phyloP scores from a whole-genome alignment of 2,113 vertebrate species.

The Microtus ochrogaster region DNA sequence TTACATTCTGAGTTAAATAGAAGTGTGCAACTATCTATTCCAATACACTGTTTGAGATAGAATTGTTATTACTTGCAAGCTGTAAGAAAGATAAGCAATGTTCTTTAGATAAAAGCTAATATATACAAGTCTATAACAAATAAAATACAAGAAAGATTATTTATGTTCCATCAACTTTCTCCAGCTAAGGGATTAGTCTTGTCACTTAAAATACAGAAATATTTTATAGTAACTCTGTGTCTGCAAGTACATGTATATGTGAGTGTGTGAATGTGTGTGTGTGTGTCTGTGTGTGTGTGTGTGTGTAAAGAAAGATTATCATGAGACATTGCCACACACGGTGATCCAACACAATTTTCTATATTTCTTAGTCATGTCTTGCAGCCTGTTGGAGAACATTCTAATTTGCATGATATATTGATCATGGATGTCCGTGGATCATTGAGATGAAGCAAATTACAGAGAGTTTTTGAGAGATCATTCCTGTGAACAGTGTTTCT shows the following conservation, averaged over 20 bases:
- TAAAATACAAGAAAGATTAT: background rate
- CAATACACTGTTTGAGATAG: background rate
- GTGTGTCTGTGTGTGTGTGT: background rate
- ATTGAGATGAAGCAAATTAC: background rate
- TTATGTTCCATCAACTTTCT: background rate
- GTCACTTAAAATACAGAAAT: background rate
- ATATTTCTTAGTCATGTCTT: background rate
- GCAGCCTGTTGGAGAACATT: background rate
- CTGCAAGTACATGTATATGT: background rate
- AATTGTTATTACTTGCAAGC: background rate
- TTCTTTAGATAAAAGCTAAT: constrained; percentile 6
- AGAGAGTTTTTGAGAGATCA: background rate
- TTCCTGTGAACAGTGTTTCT: background rate
- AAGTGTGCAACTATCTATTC: background rate
- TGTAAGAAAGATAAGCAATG: background rate
- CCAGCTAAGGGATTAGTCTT: background rate
- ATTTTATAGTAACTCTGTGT: background rate
- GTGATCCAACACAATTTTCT: background rate
- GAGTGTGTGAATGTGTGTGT: background rate
- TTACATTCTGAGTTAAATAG: background rate
- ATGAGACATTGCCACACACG: background rate
- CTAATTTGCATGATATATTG: background rate
- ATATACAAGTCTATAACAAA: background rate
- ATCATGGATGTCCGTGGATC: background rate
- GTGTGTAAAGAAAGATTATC: background rate